phyloP scores from a whole-genome alignment of 2,113 vertebrate species.

The Vidua chalybeata region DNA sequence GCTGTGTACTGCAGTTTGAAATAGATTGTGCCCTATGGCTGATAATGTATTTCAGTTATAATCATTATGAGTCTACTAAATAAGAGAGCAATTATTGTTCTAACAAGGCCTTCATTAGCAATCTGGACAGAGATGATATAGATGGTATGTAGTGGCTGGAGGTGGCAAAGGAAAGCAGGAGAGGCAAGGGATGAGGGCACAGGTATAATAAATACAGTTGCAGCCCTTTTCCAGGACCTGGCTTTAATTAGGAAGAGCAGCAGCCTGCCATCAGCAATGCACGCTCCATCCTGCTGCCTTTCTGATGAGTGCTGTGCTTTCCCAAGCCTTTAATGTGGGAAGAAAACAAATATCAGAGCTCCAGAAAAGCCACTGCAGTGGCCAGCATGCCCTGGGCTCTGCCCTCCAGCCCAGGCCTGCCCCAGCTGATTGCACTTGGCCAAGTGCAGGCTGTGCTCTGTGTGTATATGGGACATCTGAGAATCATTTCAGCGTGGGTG shows the following conservation, averaged over 20 bases:
- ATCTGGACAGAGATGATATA: not conserved
- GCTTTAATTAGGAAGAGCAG: not conserved
- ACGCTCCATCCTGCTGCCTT: not conserved
- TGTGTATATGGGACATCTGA: not conserved
- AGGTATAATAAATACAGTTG: not conserved
- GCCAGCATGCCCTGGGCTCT: not conserved
- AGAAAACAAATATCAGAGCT: not conserved
- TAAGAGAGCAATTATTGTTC: slow-evolving; percentile 39
- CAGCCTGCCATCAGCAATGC: not conserved
- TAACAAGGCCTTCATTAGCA: slow-evolving; percentile 17
- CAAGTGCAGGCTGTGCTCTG: accelerated
- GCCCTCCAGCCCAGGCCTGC: not conserved
- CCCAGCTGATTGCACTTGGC: not conserved
- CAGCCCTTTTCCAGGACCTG: not conserved
- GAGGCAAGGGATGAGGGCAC: not conserved
- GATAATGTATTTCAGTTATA: not conserved
- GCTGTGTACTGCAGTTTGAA: not conserved
- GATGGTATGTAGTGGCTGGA: not conserved
- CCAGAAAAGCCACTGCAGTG: not conserved
- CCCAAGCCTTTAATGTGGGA: not conserved
- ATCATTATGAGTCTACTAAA: slow-evolving; percentile 9
- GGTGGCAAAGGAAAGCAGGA: not conserved
- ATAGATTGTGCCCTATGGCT: slow-evolving; percentile 15
- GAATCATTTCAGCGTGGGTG: not conserved
- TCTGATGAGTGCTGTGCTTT: not conserved